Evolutionary conservation across 1,140 invertebrate genomes (phyloP).

Genomic region (Panagrolaimus sp.): DNA sequence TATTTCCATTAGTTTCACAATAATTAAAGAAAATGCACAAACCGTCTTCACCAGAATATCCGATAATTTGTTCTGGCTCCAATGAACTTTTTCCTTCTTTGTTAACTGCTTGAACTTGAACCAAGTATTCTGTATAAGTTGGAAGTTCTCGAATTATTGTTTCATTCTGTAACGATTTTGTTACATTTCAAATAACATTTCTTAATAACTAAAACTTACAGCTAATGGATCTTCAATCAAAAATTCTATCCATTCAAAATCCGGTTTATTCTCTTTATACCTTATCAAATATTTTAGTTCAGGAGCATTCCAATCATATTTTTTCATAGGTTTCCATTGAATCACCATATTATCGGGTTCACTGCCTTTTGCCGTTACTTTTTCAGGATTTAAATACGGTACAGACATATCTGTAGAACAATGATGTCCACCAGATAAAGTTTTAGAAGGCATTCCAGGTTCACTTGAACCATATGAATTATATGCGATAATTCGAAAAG

Average conservation of each 20-base stretch:
- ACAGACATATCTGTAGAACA: slow-evolving; percentile 47
- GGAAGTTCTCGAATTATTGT: slow-evolving; percentile 72
- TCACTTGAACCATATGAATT: slow-evolving; percentile 85
- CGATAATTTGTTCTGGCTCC: slow-evolving; percentile 73
- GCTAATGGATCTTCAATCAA: slow-evolving; percentile 65
- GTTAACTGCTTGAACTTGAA: slow-evolving; percentile 87
- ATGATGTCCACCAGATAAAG: slow-evolving; percentile 63
- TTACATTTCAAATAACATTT: not conserved
- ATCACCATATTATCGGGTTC: slow-evolving; percentile 83
- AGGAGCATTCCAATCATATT: slow-evolving; percentile 90
- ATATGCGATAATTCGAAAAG: slow-evolving; percentile 83
- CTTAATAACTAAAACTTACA: slow-evolving; percentile 30
- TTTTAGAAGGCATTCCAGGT: slow-evolving; percentile 66
- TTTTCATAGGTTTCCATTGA: slow-evolving; percentile 73
- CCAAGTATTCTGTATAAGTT: slow-evolving; percentile 80
- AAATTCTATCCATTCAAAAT: slow-evolving; percentile 65
- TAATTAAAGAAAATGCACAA: no score
- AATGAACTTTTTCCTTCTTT: slow-evolving; percentile 78
- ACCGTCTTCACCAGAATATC: slow-evolving; percentile 86
- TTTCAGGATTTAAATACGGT: slow-evolving; percentile 68
- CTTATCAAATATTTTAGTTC: slow-evolving; percentile 83
- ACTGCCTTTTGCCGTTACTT: slow-evolving; percentile 80
- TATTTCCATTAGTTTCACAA: no score
- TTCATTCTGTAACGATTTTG: slow-evolving; percentile 43
- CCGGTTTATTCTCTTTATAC: slow-evolving; percentile 71